phyloP scores from a whole-genome alignment of 37 sponge, comb jelly and placozoan species.

The Bolinopsis microptera region DNA sequence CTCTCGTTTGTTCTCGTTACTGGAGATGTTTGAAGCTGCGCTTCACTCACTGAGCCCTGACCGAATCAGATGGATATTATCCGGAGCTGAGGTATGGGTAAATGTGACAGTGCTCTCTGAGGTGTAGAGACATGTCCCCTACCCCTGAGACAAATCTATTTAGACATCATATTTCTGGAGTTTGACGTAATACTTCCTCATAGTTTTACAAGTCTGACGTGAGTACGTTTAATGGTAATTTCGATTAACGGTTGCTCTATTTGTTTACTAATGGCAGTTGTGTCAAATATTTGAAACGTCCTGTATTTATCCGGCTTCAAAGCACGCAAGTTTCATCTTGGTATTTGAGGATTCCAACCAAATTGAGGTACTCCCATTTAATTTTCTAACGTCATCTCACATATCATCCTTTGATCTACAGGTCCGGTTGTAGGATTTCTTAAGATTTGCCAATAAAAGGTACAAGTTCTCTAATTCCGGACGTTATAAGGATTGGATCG shows the following conservation, averaged over 20 bases:
- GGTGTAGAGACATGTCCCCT: too few species aligned
- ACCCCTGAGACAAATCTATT: not conserved
- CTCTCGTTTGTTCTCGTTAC: too few species aligned
- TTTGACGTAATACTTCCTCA: not conserved
- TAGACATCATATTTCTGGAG: not conserved
- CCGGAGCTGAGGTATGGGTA: too few species aligned
- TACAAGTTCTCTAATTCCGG: not conserved
- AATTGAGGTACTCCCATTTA: not conserved
- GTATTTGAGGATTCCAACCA: not conserved
- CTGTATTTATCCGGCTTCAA: not conserved
- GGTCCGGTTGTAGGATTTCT: not conserved
- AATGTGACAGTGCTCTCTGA: too few species aligned
- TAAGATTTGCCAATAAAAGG: not conserved
- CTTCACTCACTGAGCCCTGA: too few species aligned
- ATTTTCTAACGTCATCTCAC: not conserved
- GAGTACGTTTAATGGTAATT: not conserved
- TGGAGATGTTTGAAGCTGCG: too few species aligned
- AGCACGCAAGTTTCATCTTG: not conserved
- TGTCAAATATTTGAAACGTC: not conserved
- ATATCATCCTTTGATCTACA: not conserved
- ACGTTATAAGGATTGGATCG: not conserved
- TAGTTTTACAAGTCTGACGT: not conserved
- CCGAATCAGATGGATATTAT: too few species aligned
- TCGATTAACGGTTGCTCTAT: not conserved
- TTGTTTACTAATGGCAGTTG: not conserved